phyloP scores from a whole-genome alignment of 1,140 invertebrate genomes.

The Saccostrea glomerata region DNA sequence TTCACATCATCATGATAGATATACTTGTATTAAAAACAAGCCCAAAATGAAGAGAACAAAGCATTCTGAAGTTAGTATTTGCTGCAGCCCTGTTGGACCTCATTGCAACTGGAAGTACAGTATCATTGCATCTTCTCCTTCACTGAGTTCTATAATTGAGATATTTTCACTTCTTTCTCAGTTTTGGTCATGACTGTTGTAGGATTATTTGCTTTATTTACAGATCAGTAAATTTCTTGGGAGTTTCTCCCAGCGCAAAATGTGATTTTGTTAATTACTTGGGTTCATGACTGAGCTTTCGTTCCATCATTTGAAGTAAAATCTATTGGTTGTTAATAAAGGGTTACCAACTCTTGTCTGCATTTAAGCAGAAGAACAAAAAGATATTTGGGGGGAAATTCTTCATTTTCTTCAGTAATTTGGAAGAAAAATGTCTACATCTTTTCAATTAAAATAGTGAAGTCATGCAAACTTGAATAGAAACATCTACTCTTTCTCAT shows the following conservation, averaged over 20 bases:
- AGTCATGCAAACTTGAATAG: background rate
- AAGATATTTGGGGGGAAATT: background rate
- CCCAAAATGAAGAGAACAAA: background rate
- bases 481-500: background rate
- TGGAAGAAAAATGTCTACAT: background rate
- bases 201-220: conserved; percentile 29
- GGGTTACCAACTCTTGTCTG: conserved; percentile 11
- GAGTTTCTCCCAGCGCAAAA: conserved; percentile 4
- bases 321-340: background rate
- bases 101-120: background rate
- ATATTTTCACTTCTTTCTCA: conserved; percentile 4
- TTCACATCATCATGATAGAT: background rate
- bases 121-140: background rate
- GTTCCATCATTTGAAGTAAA: conserved; percentile 1
- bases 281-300: background rate
- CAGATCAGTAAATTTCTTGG: conserved; percentile 12
- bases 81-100: background rate
- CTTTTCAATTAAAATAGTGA: background rate
- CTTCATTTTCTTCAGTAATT: conserved; percentile 17
- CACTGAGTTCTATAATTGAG: conserved; percentile 1
- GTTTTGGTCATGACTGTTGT: conserved; percentile 22
- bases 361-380: conserved; percentile 15
- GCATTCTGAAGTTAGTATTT: background rate
- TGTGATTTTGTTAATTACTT: conserved; percentile 32
- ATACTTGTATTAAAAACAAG: background rate